phyloP scores from a whole-genome alignment of 2,888 invertebrate genomes.

The Eilema griseolum region DNA sequence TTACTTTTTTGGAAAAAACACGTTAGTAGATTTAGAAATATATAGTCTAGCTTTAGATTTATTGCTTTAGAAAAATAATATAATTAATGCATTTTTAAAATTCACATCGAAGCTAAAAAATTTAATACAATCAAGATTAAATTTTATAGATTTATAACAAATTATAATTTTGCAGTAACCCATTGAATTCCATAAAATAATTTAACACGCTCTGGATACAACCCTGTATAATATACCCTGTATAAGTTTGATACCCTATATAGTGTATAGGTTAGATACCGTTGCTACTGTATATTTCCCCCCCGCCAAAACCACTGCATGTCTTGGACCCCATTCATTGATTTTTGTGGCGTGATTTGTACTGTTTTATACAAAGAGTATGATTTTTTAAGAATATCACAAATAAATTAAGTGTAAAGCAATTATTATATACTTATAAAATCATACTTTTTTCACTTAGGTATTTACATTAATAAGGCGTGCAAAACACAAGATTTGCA shows the following conservation, averaged over 20 bases:
- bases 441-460: conserved; percentile 24
- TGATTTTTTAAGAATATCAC: conserved; percentile 11
- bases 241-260: not conserved
- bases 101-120: conserved; percentile 24
- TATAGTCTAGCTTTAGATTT: conserved; percentile 37
- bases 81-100: not conserved
- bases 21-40: conserved; percentile 28
- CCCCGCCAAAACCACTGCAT: conserved; percentile 12
- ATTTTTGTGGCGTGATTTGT: conserved; percentile 12
- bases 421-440: conserved; percentile 6
- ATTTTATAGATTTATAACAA: not conserved
- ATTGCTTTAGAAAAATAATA: conserved; percentile 28
- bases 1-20: not conserved
- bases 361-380: conserved; percentile 9
- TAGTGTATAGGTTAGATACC: not conserved
- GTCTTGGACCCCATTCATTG: not conserved
- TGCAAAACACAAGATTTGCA: conserved; percentile 5
- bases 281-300: not conserved
- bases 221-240: not conserved
- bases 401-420: not conserved
- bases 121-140: not conserved
- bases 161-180: conserved; percentile 3
- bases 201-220: not conserved
- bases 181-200: not conserved
- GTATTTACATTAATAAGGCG: not conserved